Conservation (phyloP, 1,140 invertebrate genomes). For the Drosophila pachea region DNA sequence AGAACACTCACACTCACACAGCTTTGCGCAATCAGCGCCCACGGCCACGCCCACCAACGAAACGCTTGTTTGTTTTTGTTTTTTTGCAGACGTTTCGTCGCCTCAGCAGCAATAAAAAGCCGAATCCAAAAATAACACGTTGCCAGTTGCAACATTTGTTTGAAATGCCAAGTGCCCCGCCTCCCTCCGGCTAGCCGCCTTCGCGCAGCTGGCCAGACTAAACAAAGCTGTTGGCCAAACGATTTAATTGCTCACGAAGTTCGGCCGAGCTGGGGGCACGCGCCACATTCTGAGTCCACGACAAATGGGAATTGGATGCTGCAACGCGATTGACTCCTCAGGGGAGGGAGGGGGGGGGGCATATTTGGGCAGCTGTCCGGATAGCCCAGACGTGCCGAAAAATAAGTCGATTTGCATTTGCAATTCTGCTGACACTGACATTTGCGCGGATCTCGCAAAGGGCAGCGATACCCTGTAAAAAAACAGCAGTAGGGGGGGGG, state of each 20-base stretch:
- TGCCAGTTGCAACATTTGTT: conserved; percentile 42
- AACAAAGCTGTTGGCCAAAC: conserved; percentile 51
- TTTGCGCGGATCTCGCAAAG: not conserved
- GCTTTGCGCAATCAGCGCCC: conserved; percentile 2
- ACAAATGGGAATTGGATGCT: not conserved
- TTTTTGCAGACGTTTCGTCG: conserved; percentile 30
- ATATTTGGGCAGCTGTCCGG: conserved; percentile 31
- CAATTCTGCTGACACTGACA: conserved; percentile 27
- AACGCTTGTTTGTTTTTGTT: not conserved
- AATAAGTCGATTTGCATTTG: conserved; percentile 1
- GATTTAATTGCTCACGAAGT: conserved; percentile 1
- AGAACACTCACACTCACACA: not conserved
- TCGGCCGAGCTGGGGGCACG: conserved; percentile 43
- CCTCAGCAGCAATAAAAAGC: conserved; percentile 12
- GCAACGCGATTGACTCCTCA: not conserved
- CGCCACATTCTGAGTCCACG: conserved; percentile 35
- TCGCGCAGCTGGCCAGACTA: conserved; percentile 41
- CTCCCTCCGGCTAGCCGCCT: not conserved
- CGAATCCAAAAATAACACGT: conserved; percentile 31
- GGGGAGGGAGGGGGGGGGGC: too few relatives aligned
- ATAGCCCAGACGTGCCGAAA: conserved; percentile 23
- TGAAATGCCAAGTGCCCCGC: conserved; percentile 26
- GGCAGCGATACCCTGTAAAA: not conserved
- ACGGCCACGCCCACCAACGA: not conserved
- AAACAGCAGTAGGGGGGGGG: not conserved